A percentile compares a stretch with the other conserved stretches of the same genome.
These are phyloP conservation scores for Aphidius gifuensis DNA, from an alignment of 1,140 invertebrate species.

Conservation along the genomic window DNA sequence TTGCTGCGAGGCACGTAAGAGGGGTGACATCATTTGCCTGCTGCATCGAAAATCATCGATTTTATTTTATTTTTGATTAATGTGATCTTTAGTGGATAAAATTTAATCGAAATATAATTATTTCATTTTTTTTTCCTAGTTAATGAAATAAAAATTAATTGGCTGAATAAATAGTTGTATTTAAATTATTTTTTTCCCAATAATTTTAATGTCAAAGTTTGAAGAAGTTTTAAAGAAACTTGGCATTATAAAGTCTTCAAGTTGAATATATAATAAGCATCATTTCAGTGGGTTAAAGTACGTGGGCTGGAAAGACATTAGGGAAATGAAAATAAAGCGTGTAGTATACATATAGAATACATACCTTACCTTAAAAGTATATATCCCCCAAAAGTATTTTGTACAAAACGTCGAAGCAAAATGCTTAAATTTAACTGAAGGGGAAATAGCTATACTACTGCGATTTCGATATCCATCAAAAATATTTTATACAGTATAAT, in stretches of 20 bases:
- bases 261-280: conserved; percentile 49
- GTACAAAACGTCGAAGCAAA: conserved; percentile 15
- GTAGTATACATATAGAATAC: not conserved
- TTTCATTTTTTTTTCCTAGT: too few relatives aligned
- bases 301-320: conserved; percentile 52
- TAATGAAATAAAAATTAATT: too few relatives aligned
- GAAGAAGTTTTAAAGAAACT: conserved; percentile 44
- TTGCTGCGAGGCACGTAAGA: conserved; percentile 17
- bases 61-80: conserved; percentile 57
- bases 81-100: conserved; percentile 38
- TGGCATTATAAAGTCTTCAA: conserved; percentile 55
- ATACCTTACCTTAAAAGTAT: not conserved
- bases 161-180: not conserved
- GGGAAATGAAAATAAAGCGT: conserved; percentile 43
- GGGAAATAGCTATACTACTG: conserved; percentile 29
- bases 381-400: not conserved
- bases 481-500: too few relatives aligned
- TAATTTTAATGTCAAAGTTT: conserved; percentile 36
- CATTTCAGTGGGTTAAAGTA: conserved; percentile 36
- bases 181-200: conserved; percentile 13
- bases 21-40: conserved; percentile 48
- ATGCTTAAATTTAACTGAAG: conserved; percentile 23
- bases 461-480: conserved; percentile 33
- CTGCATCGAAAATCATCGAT: conserved; percentile 30
- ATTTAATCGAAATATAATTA: too few relatives aligned